Evolutionary conservation across 2,797 vertebrate species (phyloP), one percentile per base, ranked within the genome.

Genomic region (Gymnocypris eckloni): DNA sequence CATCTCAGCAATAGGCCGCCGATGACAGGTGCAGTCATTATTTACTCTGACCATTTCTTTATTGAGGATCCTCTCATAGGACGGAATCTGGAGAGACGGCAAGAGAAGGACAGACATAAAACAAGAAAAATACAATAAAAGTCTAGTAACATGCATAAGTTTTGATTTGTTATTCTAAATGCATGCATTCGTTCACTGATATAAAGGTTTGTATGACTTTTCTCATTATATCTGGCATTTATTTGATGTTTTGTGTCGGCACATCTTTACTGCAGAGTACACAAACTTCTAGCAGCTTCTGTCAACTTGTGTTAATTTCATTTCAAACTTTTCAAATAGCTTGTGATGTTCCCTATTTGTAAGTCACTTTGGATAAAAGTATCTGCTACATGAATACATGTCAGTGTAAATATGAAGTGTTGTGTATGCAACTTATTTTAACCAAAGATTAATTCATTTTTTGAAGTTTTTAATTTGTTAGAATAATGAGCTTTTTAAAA

Each of bases 11-110:
- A 77, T 22, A 15, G 79, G 25, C 71, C 28, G 2, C 25, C 12
- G 37, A 56, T 80, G 75, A 52, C 66, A 81, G n/a, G 70, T 11
- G 70, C 15, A 71, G 71, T 82, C 73, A 87, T 85, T 81, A 71
- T 78, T 84, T 77, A 83, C 82, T 81, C 48, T 61, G 22, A 59
- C 64, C 33, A 20, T 10, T 70, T 41, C 50, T 75, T 75, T 78
- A 56, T 71, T 69, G n/a, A 72, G 64, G 52, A 15, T 52, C 41
- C 28, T 39, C 28, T 66, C 67, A 45, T 18, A 41, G 52, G 39
- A 82, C 22, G 18, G 13, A 16, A 13, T 66, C 28, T 70, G 33
- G 33, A 45, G 78, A 70, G 79, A 81, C 8, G 8, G n/a, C 15
- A 33, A 75, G 33, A 67, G 4, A 84, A 20, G 64, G 28, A 45